Conservation (phyloP, 2,797 vertebrate species). For the Anguilla obscura region DNA sequence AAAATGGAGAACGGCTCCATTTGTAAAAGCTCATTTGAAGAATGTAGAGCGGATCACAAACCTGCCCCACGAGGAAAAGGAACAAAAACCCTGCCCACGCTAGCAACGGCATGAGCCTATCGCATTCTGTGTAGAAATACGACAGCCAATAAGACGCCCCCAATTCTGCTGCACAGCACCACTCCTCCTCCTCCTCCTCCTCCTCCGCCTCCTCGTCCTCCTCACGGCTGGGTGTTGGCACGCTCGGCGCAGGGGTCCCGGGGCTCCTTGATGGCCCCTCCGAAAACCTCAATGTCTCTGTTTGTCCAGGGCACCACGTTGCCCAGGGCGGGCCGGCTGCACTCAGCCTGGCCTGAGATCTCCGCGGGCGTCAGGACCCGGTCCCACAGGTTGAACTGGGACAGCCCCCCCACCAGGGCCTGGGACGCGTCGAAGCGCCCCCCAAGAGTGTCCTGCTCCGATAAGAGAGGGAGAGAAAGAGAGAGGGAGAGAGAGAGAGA, state of each 20-base stretch:
- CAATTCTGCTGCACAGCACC: slow-evolving; percentile 32
- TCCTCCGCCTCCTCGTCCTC: slow-evolving; percentile 27
- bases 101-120: slow-evolving; percentile 40
- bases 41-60: slow-evolving; percentile 26
- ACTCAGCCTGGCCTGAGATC: slow-evolving; percentile 85
- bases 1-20: slow-evolving; percentile 38
- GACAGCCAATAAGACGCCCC: slow-evolving; percentile 55
- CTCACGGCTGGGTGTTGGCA: slow-evolving; percentile 67
- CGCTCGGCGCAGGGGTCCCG: slow-evolving; percentile 77
- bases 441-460: slow-evolving; percentile 82
- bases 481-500: slow-evolving; percentile 6
- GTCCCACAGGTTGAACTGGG: slow-evolving; percentile 94
- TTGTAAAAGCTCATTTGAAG: slow-evolving; percentile 11
- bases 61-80: slow-evolving; percentile 25
- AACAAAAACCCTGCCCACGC: slow-evolving; percentile 41
- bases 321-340: slow-evolving; percentile 78
- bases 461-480: neutral
- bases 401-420: slow-evolving; percentile 91
- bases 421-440: slow-evolving; percentile 95
- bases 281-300: slow-evolving; percentile 86
- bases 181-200: slow-evolving; percentile 18
- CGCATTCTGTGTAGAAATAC: slow-evolving; percentile 52
- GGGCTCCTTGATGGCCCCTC: slow-evolving; percentile 83
- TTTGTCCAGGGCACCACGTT: slow-evolving; percentile 93
- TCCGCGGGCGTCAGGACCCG: slow-evolving; percentile 82